Evolutionary conservation across 2,797 vertebrate genomes (phyloP).

Genomic region (Glossophaga mutica): DNA sequence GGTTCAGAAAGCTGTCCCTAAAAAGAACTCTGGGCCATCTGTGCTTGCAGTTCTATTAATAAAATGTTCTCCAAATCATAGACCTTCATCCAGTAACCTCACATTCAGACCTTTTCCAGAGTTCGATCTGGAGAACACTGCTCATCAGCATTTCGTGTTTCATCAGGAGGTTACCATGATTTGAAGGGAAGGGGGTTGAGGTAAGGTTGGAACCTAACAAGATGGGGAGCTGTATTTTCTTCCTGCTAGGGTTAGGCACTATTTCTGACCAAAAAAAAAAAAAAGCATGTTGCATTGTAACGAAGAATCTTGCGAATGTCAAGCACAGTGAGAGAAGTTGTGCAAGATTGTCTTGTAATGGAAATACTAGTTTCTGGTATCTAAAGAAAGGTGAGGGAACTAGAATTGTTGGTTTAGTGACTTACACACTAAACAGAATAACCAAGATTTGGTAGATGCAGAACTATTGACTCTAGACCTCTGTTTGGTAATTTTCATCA

Average conservation of each 20-base stretch:
- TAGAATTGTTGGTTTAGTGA: neutral
- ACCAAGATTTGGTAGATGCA: neutral
- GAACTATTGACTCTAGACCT: neutral
- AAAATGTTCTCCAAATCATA: constrained; percentile 53
- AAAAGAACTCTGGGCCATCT: constrained; percentile 68
- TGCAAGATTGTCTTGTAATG: neutral
- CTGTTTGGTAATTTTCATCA: neutral
- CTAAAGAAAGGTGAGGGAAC: neutral
- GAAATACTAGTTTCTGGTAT: neutral
- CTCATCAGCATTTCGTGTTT: neutral
- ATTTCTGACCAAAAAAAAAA: neutral
- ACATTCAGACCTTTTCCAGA: constrained; percentile 11
- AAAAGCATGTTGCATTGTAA: neutral
- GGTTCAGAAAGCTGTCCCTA: constrained; percentile 69
- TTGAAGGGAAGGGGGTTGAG: neutral
- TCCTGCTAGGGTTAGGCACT: neutral
- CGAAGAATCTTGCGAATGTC: neutral
- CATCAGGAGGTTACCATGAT: neutral
- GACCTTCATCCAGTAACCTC: constrained; percentile 16
- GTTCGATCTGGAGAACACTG: neutral
- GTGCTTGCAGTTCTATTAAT: constrained; percentile 62
- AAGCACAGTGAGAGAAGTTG: neutral
- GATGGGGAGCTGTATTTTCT: neutral
- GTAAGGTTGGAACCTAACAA: neutral
- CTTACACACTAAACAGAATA: neutral